Conservation (phyloP, 2,797 vertebrate genomes). For the Ctenochaetus hawaiiensis region DNA sequence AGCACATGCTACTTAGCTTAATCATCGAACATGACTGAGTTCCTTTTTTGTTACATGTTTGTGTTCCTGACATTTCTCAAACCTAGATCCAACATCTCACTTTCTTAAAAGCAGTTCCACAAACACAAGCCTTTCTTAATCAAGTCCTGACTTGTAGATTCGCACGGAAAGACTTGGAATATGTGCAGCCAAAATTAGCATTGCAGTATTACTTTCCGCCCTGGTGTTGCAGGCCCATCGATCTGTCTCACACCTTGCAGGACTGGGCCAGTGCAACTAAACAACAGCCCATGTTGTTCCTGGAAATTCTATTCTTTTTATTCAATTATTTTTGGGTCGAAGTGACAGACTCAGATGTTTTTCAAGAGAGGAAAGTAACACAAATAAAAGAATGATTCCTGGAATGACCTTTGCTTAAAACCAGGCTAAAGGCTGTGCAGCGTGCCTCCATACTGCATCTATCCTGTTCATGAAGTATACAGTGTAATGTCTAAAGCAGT, state of each 20-base stretch:
- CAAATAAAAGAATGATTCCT: conserved; percentile 36
- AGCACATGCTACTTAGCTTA: conserved; percentile 49
- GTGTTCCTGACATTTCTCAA: conserved; percentile 42
- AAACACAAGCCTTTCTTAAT: conserved; percentile 15
- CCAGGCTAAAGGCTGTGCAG: conserved; percentile 40
- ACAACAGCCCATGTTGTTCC: background rate
- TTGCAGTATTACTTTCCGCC: background rate
- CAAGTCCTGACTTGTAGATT: conserved; percentile 10
- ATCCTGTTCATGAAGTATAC: conserved; percentile 7
- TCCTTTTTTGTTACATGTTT: conserved; percentile 43
- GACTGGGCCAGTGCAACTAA: background rate
- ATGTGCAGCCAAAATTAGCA: conserved; percentile 41
- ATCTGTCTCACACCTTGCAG: conserved; percentile 2
- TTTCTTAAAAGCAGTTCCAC: conserved; percentile 52
- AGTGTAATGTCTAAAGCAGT: background rate
- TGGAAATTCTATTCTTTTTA: conserved; percentile 9
- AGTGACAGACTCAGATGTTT: conserved; percentile 12
- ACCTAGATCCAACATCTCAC: conserved; percentile 39
- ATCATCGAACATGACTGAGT: conserved; percentile 56
- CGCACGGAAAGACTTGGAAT: conserved; percentile 47
- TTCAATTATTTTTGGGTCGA: conserved; percentile 5
- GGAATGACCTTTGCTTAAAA: conserved; percentile 69
- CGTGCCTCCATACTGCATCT: conserved; percentile 4
- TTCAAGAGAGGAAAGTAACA: conserved; percentile 32
- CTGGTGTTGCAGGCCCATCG: background rate